Base-by-base conservation (phyloP, 2,888 invertebrate genomes). In the Venusia cambrica region DNA sequence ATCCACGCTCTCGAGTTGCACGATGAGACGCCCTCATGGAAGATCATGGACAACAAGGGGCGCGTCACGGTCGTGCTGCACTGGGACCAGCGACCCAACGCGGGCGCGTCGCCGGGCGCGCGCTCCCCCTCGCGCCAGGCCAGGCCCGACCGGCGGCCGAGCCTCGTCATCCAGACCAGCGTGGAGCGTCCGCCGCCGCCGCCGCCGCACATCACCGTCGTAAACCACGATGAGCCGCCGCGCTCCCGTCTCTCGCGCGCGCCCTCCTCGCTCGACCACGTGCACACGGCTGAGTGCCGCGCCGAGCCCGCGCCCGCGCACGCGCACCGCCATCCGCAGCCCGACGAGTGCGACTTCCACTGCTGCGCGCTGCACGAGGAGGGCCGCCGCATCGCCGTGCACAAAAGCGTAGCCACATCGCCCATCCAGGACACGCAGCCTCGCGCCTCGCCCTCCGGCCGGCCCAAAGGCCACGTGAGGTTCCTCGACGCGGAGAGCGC, bases 41-140 rank as follows among this genome's bases (percentile, higher is more conserved):
- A 97, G 89, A 97, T 97, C 90, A 97, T 97, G 96, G 97, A 97
- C 92, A 96, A 96, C 92, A 96, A 96, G 90, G 97, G 97, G 80
- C 93, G 96, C 80, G 95, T 97, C 89, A 97, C 97, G 71, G 96
- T 97, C 89, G 97, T 97, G 78, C 90, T 97, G 80, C 96, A 97
- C 88, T 97, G 97, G 97, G 97, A 97, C 90, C 96, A 96, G 89
- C 92, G 95, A 62, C 93, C 91, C 81, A 90, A 89, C 66, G 89
- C 90, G 62, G 90, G 89, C 66, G 88, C 90, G 62, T 90, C 90
- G 61, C 88, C 89, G 66, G 88, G 88, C 55, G 91, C 90, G 65
- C 83, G 87, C 51, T 85, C 85, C 42, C 87, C 87, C 48, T 77
- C 78, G 70, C 83, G 83, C 37, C 79, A 83, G 54, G 69, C 74